These are phyloP conservation scores for Himalopsyche kuldschensis DNA, from an alignment of 2,888 invertebrate genomes.

Conservation along the genomic window DNA sequence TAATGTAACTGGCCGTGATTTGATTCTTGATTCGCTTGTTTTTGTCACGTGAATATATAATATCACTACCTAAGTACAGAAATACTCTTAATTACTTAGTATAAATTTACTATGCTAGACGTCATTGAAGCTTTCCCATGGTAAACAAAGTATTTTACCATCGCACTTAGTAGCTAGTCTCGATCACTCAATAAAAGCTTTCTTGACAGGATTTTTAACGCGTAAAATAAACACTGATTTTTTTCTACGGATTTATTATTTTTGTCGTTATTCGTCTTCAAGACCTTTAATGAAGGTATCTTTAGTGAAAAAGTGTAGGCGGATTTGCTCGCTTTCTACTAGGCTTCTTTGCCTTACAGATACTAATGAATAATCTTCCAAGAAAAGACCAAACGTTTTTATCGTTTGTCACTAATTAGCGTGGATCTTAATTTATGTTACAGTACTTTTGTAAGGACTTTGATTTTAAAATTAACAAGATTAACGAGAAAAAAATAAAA, in stretches of 20 bases:
- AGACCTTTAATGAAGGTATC: constrained; percentile 25
- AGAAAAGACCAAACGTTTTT: not conserved
- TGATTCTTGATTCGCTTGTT: too few relatives aligned
- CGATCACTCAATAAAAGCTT: not conserved
- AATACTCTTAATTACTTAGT: too few relatives aligned
- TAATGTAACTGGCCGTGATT: too few relatives aligned
- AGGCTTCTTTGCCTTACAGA: not conserved
- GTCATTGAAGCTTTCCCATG: not conserved
- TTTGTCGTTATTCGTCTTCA: constrained; percentile 8
- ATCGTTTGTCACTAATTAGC: not conserved
- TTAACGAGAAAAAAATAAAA: not conserved
- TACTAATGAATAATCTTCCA: not conserved
- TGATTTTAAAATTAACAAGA: not conserved
- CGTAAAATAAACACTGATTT: constrained; percentile 24
- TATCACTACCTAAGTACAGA: too few relatives aligned
- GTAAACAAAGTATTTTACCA: not conserved
- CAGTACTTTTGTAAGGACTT: not conserved
- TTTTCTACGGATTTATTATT: constrained; percentile 14
- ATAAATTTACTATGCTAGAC: too few relatives aligned
- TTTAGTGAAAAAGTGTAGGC: not conserved
- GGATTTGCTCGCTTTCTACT: not conserved
- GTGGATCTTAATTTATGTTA: not conserved
- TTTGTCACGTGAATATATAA: too few relatives aligned
- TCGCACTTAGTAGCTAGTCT: not conserved
- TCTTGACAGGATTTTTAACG: constrained; percentile 6